These are phyloP conservation scores for Lates calcarifer DNA, from an alignment of 2,113 vertebrate genomes.

Conservation along the genomic window DNA sequence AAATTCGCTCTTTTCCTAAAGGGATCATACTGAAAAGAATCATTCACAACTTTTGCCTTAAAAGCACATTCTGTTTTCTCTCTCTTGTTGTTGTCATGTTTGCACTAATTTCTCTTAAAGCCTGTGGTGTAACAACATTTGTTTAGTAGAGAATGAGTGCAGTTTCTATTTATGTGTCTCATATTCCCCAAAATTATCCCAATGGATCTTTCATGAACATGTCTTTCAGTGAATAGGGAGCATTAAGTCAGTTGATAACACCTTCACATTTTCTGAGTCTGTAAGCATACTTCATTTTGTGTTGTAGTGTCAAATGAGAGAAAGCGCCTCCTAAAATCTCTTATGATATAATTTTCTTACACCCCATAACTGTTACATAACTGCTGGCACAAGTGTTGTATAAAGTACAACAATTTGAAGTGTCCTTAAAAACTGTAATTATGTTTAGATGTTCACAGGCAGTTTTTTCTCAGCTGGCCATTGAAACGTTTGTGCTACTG, in stretches of 20 bases:
- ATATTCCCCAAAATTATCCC: neutral
- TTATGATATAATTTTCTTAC: slow-evolving; percentile 1
- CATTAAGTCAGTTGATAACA: neutral
- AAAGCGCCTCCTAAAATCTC: neutral
- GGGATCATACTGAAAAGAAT: slow-evolving; percentile 15
- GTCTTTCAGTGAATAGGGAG: neutral
- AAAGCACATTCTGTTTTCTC: slow-evolving; percentile 2
- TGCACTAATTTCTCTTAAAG: slow-evolving; percentile 11
- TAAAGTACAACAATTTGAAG: slow-evolving; percentile 44
- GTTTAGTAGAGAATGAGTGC: neutral
- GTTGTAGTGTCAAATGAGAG: neutral
- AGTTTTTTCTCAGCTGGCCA: neutral
- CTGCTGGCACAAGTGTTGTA: neutral
- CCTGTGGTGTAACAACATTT: no score
- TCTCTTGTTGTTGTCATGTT: slow-evolving; percentile 7
- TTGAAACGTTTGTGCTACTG: neutral
- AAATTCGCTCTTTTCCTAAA: slow-evolving; percentile 33
- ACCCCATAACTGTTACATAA: slow-evolving; percentile 24
- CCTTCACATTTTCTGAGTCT: neutral
- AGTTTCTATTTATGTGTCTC: neutral
- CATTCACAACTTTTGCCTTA: slow-evolving; percentile 52
- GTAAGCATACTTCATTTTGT: neutral
- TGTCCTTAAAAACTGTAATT: slow-evolving; percentile 69
- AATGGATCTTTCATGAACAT: neutral
- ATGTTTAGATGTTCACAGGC: slow-evolving; percentile 10